Conservation (phyloP, 2,888 invertebrate genomes). For the Harmothoe impar region DNA sequence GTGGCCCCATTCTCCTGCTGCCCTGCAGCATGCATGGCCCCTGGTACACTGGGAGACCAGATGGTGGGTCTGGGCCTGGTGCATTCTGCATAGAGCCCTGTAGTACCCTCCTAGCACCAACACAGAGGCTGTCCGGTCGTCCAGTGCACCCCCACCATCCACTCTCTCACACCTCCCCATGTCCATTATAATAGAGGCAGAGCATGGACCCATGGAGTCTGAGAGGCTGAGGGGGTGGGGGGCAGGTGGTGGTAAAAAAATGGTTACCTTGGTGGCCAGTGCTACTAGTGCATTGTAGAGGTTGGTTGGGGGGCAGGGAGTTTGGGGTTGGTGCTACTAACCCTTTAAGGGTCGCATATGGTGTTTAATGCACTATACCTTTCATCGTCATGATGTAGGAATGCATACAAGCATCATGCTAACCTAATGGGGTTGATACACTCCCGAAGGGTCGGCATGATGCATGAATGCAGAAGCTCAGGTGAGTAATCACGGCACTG, state of each 20-base stretch:
- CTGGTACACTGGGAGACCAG: neutral
- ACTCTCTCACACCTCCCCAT: neutral
- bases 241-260: neutral
- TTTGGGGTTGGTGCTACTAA: neutral
- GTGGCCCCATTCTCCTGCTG: too few relatives aligned
- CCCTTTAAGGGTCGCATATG: too few relatives aligned
- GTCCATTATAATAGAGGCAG: neutral
- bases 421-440: too few relatives aligned
- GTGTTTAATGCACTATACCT: too few relatives aligned
- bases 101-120: neutral
- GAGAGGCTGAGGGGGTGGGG: neutral
- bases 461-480: too few relatives aligned
- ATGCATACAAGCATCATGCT: too few relatives aligned
- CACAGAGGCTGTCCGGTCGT: neutral
- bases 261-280: neutral
- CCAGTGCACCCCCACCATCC: neutral
- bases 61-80: slow-evolving; percentile 20
- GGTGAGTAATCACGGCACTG: too few relatives aligned
- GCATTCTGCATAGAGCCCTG: neutral
- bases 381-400: too few relatives aligned
- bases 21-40: too few relatives aligned
- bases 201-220: neutral
- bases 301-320: neutral
- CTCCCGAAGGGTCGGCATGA: too few relatives aligned
- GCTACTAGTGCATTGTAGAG: neutral